phyloP scores from a whole-genome alignment of 37 sponge, comb jelly and placozoan genomes.

The Cliona cf. orientalis region DNA sequence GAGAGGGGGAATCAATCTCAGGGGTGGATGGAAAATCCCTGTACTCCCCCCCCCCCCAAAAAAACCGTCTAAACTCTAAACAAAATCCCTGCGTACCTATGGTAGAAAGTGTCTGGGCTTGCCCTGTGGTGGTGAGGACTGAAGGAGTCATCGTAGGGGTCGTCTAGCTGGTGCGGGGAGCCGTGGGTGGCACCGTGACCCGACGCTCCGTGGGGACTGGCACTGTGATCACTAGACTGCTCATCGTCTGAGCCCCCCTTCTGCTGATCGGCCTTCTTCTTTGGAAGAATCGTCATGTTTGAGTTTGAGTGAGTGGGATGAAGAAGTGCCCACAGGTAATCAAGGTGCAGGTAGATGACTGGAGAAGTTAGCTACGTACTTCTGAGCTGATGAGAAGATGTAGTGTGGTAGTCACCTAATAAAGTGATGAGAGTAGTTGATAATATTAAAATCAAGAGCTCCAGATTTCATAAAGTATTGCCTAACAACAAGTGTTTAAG shows the following conservation, averaged over 20 bases:
- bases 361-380: background rate
- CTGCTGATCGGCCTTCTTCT: conserved; percentile 71
- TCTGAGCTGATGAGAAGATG: background rate
- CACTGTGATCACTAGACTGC: background rate
- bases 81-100: conserved; percentile 20
- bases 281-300: conserved; percentile 86
- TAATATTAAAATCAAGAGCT: no score
- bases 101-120: conserved; percentile 28
- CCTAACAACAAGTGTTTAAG: no score
- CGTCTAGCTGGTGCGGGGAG: conserved; percentile 7
- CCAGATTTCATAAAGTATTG: no score
- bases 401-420: background rate
- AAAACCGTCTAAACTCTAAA: no score
- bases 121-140: no score
- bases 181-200: conserved; percentile 14
- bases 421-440: background rate
- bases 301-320: no score
- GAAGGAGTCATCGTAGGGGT: background rate
- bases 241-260: conserved; percentile 74
- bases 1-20: no score
- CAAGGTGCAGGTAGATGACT: background rate
- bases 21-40: no score
- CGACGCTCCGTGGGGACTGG: conserved; percentile 33
- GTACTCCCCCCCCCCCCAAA: no score
- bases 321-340: background rate